phyloP scores from a whole-genome alignment of 2,888 invertebrate genomes.

The Brassicogethes aeneus region DNA sequence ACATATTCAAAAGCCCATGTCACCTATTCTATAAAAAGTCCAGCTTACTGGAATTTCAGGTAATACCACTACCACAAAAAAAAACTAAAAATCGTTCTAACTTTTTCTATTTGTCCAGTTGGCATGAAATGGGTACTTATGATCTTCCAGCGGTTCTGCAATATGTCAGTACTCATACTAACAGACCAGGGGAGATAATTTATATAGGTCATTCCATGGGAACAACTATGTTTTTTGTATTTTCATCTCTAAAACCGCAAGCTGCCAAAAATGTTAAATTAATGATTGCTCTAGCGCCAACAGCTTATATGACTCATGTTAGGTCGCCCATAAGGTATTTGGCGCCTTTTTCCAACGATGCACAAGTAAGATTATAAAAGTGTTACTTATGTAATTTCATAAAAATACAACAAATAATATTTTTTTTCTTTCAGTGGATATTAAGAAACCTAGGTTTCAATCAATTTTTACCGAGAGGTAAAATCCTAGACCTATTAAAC shows the following conservation, averaged over 20 bases:
- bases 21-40: conserved; percentile 44
- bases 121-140: conserved; percentile 79
- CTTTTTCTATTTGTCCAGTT: conserved; percentile 46
- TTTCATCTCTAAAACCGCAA: conserved; percentile 57
- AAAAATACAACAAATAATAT: background rate
- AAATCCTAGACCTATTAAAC: conserved; percentile 50
- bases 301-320: conserved; percentile 56
- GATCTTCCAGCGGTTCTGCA: conserved; percentile 83
- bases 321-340: conserved; percentile 57
- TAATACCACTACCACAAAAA: conserved; percentile 17
- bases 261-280: conserved; percentile 55
- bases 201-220: conserved; percentile 92
- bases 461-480: conserved; percentile 62
- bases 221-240: conserved; percentile 62
- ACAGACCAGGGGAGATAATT: conserved; percentile 44
- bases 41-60: conserved; percentile 59
- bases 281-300: conserved; percentile 61
- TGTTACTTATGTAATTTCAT: background rate
- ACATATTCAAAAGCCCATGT: conserved; percentile 61
- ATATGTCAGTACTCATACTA: conserved; percentile 49
- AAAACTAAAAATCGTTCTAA: background rate
- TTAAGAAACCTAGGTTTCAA: conserved; percentile 55
- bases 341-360: conserved; percentile 53
- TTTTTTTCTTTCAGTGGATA: conserved; percentile 44
- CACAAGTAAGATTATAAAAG: conserved; percentile 40